A percentile compares a stretch with the other conserved stretches of the same genome.
Evolutionary conservation across 2,113 vertebrate species (phyloP).

Genomic region (Strix aluco): DNA sequence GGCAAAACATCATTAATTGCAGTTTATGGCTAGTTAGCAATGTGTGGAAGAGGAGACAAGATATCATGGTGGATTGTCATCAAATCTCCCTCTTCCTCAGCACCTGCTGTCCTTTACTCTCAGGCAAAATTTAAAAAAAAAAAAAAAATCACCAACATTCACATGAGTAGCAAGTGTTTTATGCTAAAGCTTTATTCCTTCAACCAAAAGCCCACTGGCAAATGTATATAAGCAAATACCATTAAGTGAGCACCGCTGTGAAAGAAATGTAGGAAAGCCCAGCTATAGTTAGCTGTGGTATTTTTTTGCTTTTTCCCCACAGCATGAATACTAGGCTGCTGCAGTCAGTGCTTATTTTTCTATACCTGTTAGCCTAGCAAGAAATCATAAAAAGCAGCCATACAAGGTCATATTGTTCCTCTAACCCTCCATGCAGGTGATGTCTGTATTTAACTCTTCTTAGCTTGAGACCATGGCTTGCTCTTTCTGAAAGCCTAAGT

Average conservation of each 20-base stretch:
- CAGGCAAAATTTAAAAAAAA: not conserved
- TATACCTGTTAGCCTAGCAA: not conserved
- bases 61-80: not conserved
- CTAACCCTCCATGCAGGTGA: rapidly evolving
- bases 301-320: not conserved
- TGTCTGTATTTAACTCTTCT: conserved; percentile 7
- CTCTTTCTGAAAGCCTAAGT: not conserved
- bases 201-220: not conserved
- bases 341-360: not conserved
- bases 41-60: not conserved
- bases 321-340: not conserved
- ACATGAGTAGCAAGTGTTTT: not conserved
- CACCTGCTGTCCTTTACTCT: not conserved
- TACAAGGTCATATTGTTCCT: not conserved
- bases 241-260: not conserved
- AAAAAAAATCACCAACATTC: not conserved
- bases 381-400: not conserved
- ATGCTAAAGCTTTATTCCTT: not conserved
- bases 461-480: not conserved
- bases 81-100: not conserved
- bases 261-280: not conserved
- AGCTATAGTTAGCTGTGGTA: not conserved
- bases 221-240: not conserved
- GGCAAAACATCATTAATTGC: not conserved
- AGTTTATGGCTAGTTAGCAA: not conserved